These are phyloP conservation scores for Galleria mellonella DNA, from an alignment of 1,140 invertebrate genomes.

Conservation along the genomic window DNA sequence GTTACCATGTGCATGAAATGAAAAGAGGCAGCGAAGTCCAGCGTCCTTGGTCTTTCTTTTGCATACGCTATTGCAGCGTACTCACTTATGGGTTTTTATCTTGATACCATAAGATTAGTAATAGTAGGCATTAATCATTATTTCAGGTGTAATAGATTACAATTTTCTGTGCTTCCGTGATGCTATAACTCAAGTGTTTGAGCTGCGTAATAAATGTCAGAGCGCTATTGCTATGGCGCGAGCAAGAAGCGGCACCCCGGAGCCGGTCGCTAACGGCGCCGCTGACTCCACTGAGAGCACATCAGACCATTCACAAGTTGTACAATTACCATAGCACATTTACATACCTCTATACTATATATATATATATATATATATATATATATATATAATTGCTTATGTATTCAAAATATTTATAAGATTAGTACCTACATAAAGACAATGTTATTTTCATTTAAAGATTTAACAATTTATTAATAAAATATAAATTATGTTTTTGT, in stretches of 20 bases:
- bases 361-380: too few species aligned
- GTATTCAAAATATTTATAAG: conserved; percentile 2
- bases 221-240: conserved; percentile 21
- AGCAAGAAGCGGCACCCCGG: conserved; percentile 31
- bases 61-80: too few species aligned
- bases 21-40: too few species aligned
- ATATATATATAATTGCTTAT: too few species aligned
- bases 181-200: conserved; percentile 93
- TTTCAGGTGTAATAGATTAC: conserved; percentile 93
- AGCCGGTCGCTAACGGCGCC: conserved; percentile 44
- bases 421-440: conserved; percentile 3
- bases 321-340: conserved; percentile 41
- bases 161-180: conserved; percentile 96
- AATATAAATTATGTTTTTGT: conserved; percentile 10
- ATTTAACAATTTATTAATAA: conserved; percentile 7
- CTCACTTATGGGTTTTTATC: too few species aligned
- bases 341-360: neutral
- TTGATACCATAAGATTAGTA: conserved; percentile 8
- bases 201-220: conserved; percentile 81
- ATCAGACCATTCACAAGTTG: conserved; percentile 26
- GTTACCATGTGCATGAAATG: too few species aligned
- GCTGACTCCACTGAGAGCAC: conserved; percentile 42
- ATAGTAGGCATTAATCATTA: neutral
- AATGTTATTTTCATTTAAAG: conserved; percentile 7
- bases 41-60: too few species aligned